A percentile compares a stretch with the other conserved stretches of the same genome.
Evolutionary conservation across 2,888 invertebrate genomes (phyloP).

Genomic region (Spilosoma lubricipeda): DNA sequence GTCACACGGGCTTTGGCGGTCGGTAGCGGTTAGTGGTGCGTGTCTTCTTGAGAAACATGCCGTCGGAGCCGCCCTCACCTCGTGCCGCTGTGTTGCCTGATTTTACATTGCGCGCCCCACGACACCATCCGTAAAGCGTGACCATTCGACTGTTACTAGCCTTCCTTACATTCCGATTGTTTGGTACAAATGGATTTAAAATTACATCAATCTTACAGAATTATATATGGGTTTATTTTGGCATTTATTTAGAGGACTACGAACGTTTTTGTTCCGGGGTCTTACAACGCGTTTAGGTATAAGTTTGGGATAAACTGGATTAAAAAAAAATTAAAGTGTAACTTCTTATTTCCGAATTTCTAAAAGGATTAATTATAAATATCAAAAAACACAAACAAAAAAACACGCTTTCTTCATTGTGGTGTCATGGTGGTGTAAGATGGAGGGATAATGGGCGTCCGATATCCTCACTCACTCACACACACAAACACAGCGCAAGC

Average conservation of each 20-base stretch:
- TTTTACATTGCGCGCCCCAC: slow-evolving; percentile 31
- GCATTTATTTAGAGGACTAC: no score
- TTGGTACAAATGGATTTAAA: neutral
- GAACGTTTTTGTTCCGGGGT: neutral
- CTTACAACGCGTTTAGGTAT: neutral
- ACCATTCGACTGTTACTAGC: slow-evolving; percentile 26
- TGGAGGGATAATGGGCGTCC: no score
- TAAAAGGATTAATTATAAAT: no score
- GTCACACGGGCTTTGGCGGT: slow-evolving; percentile 57
- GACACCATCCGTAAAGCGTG: slow-evolving; percentile 46
- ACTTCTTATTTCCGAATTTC: neutral
- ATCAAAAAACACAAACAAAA: no score
- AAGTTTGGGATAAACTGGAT: neutral
- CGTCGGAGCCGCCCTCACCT: slow-evolving; percentile 47
- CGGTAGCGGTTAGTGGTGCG: slow-evolving; percentile 65
- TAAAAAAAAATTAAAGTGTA: neutral
- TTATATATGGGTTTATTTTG: neutral
- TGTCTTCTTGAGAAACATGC: slow-evolving; percentile 71
- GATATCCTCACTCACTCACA: no score
- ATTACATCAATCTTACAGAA: neutral
- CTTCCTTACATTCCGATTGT: neutral
- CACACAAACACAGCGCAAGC: no score
- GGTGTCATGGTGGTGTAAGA: no score
- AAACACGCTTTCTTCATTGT: no score
- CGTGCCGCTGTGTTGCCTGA: slow-evolving; percentile 37